Evolutionary conservation across 1,140 invertebrate genomes (phyloP).

Genomic region (Pogonognathellus flavescens): DNA sequence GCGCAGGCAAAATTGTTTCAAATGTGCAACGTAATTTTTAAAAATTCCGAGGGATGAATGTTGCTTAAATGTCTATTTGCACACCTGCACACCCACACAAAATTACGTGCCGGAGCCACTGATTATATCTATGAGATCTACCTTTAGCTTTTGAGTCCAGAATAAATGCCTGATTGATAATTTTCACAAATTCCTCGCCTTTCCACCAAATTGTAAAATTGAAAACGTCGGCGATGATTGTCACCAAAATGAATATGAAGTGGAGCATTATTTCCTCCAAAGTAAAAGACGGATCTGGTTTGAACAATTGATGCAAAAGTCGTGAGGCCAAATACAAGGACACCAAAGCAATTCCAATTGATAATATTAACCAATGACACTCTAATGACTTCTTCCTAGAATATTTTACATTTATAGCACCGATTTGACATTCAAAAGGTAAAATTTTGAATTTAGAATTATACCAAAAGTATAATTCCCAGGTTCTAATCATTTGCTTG

Average conservation of each 20-base stretch:
- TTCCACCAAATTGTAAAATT: neutral
- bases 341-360: neutral
- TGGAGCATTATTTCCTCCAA: too few relatives aligned
- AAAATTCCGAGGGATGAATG: too few relatives aligned
- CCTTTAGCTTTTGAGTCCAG: neutral
- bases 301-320: neutral
- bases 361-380: neutral
- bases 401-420: neutral
- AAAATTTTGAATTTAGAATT: neutral
- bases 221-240: neutral
- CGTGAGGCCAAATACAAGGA: neutral
- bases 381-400: neutral
- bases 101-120: too few relatives aligned
- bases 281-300: too few relatives aligned
- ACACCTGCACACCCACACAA: too few relatives aligned
- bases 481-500: neutral
- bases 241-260: neutral
- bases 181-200: neutral
- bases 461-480: neutral
- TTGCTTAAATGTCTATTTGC: too few relatives aligned
- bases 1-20: neutral
- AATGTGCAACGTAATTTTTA: neutral
- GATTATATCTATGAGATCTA: neutral
- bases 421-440: neutral
- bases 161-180: neutral